A percentile compares a stretch with the other conserved stretches of the same genome.
Conservation (phyloP, 2,797 vertebrate genomes). For the Myripristis jacobus region DNA sequence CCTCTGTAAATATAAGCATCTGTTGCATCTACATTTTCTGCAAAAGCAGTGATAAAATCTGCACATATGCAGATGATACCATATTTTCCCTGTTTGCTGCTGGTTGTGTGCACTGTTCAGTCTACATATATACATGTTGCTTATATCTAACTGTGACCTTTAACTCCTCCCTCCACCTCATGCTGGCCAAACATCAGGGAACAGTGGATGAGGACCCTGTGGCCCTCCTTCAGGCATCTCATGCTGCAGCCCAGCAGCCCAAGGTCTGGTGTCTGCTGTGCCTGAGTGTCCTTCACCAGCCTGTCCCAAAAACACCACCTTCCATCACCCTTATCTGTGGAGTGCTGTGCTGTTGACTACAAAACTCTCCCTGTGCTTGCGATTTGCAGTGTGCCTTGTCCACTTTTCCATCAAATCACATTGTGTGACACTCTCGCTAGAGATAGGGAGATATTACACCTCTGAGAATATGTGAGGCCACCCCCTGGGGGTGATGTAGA, state of each 20-base stretch:
- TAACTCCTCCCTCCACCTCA: conserved; percentile 68
- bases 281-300: conserved; percentile 62
- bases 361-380: conserved; percentile 12
- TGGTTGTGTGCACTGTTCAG: background rate
- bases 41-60: background rate
- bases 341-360: conserved; percentile 47
- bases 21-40: background rate
- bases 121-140: conserved; percentile 28
- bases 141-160: conserved; percentile 75
- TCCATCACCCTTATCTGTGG: conserved; percentile 33
- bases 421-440: conserved; percentile 11
- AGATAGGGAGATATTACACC: no score
- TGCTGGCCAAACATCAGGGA: conserved; percentile 81
- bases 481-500: no score
- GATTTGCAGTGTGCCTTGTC: conserved; percentile 40
- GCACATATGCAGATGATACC: conserved; percentile 13
- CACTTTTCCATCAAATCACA: conserved; percentile 32
- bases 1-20: background rate
- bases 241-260: conserved; percentile 77
- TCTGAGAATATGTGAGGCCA: no score
- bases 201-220: conserved; percentile 85
- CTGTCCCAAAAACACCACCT: conserved; percentile 13
- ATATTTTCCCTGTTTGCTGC: conserved; percentile 8
- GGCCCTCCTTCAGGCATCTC: conserved; percentile 81
- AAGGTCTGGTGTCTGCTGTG: conserved; percentile 83